Conservation (phyloP, 2,888 invertebrate species). For the Escarpia spicata region DNA sequence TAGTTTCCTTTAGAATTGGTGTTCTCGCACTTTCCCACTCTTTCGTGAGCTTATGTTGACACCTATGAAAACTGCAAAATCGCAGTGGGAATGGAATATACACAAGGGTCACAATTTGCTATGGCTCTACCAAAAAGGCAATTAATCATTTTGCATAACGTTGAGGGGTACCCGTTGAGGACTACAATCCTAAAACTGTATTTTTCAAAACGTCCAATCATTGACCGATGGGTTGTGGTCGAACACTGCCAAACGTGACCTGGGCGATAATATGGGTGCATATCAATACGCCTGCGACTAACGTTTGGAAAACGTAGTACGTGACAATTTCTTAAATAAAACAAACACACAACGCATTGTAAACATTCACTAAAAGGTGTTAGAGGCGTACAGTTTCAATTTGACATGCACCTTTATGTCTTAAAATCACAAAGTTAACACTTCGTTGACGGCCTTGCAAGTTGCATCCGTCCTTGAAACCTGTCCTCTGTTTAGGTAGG, state of each 20-base stretch:
- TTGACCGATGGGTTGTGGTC: neutral
- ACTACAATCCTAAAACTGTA: neutral
- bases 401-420: neutral
- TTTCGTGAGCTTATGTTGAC: too few relatives aligned
- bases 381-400: neutral
- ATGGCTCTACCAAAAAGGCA: too few relatives aligned
- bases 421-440: neutral
- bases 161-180: too few relatives aligned
- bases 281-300: neutral
- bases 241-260: neutral
- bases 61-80: too few relatives aligned
- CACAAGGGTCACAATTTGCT: too few relatives aligned
- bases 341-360: neutral
- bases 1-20: too few relatives aligned
- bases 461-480: neutral
- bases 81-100: too few relatives aligned
- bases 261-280: neutral
- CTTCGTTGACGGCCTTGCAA: neutral
- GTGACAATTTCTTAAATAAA: neutral
- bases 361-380: neutral
- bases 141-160: too few relatives aligned
- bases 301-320: neutral
- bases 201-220: neutral
- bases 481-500: neutral
- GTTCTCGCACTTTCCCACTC: too few relatives aligned